A percentile compares a stretch with the other conserved stretches of the same genome.
Evolutionary conservation across 2,888 invertebrate genomes (phyloP).

Genomic region (Anoplius nigerrimus): DNA sequence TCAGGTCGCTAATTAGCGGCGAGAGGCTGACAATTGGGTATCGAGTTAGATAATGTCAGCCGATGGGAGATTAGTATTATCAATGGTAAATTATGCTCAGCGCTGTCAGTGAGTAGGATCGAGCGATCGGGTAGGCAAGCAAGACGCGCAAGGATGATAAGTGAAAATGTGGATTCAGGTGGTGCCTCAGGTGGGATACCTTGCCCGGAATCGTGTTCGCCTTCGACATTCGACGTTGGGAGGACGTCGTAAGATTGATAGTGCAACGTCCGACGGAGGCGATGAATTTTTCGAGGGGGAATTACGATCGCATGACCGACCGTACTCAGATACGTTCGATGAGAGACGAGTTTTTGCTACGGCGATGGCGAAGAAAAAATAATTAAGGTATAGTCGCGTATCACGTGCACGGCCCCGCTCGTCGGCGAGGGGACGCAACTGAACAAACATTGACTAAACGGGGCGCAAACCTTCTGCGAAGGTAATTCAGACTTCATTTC

Average conservation of each 20-base stretch:
- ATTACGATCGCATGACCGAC: constrained; percentile 27
- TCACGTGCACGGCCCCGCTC: constrained; percentile 6
- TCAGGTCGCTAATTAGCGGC: neutral
- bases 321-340: neutral
- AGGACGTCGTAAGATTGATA: constrained; percentile 37
- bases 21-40: neutral
- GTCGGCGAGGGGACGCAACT: constrained; percentile 23
- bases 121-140: neutral
- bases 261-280: constrained; percentile 14
- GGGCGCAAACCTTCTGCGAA: constrained; percentile 8
- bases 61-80: constrained; percentile 1
- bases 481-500: constrained; percentile 32
- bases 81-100: neutral
- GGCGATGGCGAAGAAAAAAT: neutral
- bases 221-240: neutral
- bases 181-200: constrained; percentile 42
- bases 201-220: neutral
- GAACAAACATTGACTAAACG: constrained; percentile 26
- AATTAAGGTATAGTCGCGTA: neutral
- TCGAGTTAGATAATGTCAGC: constrained; percentile 5
- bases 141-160: constrained; percentile 5
- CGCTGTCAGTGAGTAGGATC: neutral
- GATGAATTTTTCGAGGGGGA: constrained; percentile 22
- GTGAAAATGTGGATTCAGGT: constrained; percentile 41
- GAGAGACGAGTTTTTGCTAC: neutral